Evolutionary conservation across 2,888 invertebrate species (phyloP).

Genomic region (Latrodectus hesperus): DNA sequence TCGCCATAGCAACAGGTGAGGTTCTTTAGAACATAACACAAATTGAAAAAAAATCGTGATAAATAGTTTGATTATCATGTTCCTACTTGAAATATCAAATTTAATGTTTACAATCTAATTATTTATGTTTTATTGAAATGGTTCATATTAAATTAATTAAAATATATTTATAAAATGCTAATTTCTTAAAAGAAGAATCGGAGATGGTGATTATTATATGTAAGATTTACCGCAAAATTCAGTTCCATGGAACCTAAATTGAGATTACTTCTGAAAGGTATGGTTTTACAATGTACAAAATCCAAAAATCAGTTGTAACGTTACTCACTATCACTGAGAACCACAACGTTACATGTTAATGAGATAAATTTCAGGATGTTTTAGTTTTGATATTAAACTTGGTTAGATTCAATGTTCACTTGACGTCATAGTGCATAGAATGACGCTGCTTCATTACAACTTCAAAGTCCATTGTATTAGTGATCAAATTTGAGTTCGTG

Average conservation of each 20-base stretch:
- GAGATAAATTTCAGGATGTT: constrained; percentile 25
- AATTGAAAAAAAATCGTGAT: too few relatives aligned
- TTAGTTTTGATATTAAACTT: constrained; percentile 15
- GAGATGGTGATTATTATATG: too few relatives aligned
- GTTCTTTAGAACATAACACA: too few relatives aligned
- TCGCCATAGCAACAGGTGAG: constrained; percentile 43
- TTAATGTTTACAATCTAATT: too few relatives aligned
- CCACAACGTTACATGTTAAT: constrained; percentile 20
- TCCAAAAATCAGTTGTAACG: constrained; percentile 36
- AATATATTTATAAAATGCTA: too few relatives aligned
- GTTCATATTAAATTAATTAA: too few relatives aligned
- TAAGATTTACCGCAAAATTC: too few relatives aligned
- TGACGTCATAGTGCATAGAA: constrained; percentile 43
- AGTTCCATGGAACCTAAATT: too few relatives aligned
- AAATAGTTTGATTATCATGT: too few relatives aligned
- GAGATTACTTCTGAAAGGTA: background rate
- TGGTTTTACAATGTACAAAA: constrained; percentile 3
- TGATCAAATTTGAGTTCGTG: background rate
- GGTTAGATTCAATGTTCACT: constrained; percentile 46
- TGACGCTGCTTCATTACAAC: constrained; percentile 23
- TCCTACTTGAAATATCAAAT: too few relatives aligned
- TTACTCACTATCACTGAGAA: constrained; percentile 36
- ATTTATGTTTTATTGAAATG: too few relatives aligned
- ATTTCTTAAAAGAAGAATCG: too few relatives aligned
- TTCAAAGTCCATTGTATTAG: constrained; percentile 49